Evolutionary conservation across 2,888 invertebrate genomes (phyloP), one percentile per base, ranked within the genome.

Genomic region (Pseudococcus viburni): DNA sequence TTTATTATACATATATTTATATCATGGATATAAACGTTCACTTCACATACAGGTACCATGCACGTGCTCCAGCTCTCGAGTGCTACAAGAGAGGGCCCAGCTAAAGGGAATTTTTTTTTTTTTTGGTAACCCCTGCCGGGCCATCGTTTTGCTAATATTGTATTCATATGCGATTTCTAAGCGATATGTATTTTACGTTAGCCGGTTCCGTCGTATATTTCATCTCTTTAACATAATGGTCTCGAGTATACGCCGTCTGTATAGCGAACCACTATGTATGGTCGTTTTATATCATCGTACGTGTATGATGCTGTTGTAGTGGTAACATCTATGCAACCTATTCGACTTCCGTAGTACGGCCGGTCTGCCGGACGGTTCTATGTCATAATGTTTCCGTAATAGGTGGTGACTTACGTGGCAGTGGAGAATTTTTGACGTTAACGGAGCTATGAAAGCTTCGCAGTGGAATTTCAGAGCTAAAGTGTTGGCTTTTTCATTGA

Each of bases 211-310:
- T 83, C 80, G 9, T 64, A 83, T 83, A 83, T 83, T 83, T 83
- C 80, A 83, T 83, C 80, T 83, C 46, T 83, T 83, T 83, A 83
- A 83, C 80, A 83, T 83, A 83, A 83, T 46, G 80, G 42, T 42
- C 42, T 42, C 80, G 80, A 46, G 19, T 46, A 46, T 46, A 46
- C 46, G 46, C 46, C 12, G 48, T 11, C 4, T 15, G 48, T 11
- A 3, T 51, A 12, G 15, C 11, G n/a, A n/a, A n/a, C n/a, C 19
- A n/a, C 59, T 59, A 4, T 51, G 26, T 33, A 33, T 59, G 59
- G 59, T 17, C n/a, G 59, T n/a, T 17, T 42, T 59, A n/a, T 59
- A 59, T 17, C 59, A n/a, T 59, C n/a, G 42, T n/a, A 15, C 6
- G n/a, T 42, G 80, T 42, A 12, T 5, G n/a, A 9, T 22, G 80